Conservation (phyloP, 2,888 invertebrate species). For the Criorhina ranunculi region DNA sequence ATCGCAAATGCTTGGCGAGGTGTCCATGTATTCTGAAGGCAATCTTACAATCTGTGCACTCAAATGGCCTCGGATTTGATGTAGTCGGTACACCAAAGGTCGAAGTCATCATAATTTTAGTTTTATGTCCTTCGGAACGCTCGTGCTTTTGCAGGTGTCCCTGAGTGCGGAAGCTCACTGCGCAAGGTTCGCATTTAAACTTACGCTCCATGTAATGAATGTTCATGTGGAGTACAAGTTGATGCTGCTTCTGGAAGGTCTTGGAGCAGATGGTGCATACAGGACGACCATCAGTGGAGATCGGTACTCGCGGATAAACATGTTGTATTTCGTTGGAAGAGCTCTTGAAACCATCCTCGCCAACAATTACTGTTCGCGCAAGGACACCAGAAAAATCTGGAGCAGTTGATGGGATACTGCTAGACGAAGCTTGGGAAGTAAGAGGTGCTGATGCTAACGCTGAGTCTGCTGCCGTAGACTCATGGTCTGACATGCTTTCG, state of each 20-base stretch:
- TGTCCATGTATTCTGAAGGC: conserved; percentile 99
- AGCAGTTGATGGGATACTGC: conserved; percentile 80
- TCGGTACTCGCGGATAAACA: conserved; percentile 86
- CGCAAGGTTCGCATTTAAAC: conserved; percentile 95
- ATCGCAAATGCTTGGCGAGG: conserved; percentile 97
- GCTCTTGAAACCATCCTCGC: conserved; percentile 87
- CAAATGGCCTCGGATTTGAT: conserved; percentile 97
- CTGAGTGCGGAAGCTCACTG: conserved; percentile 94
- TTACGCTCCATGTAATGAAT: conserved; percentile 98
- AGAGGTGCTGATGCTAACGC: conserved; percentile 44
- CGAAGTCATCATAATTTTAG: conserved; percentile 95
- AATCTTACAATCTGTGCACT: conserved; percentile 97
- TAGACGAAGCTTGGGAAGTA: conserved; percentile 78
- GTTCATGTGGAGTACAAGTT: conserved; percentile 95
- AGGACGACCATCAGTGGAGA: conserved; percentile 88
- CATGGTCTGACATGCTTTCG: conserved; percentile 78
- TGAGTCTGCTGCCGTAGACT: conserved; percentile 47
- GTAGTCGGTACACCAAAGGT: conserved; percentile 93
- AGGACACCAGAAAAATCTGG: conserved; percentile 83
- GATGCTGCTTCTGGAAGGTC: conserved; percentile 95
- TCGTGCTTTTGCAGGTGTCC: conserved; percentile 97
- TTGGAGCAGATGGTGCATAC: conserved; percentile 95
- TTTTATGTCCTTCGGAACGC: conserved; percentile 95
- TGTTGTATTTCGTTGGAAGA: conserved; percentile 83
- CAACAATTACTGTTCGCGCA: conserved; percentile 85